These are phyloP conservation scores for Leptura quadrifasciata DNA, from an alignment of 2,888 invertebrate genomes.

Conservation along the genomic window DNA sequence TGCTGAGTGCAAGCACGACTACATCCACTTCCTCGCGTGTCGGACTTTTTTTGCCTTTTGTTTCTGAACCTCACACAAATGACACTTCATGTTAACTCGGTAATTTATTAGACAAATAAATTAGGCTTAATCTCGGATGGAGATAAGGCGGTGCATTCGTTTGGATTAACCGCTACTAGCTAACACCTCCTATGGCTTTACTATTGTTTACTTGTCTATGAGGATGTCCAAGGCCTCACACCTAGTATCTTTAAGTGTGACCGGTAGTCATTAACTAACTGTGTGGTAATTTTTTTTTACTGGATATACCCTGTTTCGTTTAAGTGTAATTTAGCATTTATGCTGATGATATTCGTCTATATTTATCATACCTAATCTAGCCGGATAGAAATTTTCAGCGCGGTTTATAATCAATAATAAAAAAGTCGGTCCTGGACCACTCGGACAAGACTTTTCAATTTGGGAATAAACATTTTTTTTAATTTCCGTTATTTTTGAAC, in stretches of 20 bases:
- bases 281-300: too few relatives aligned
- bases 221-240: neutral
- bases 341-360: too few relatives aligned
- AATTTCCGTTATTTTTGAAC: too few relatives aligned
- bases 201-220: neutral
- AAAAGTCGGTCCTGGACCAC: too few relatives aligned
- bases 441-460: too few relatives aligned
- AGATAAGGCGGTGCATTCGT: constrained; percentile 14
- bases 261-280: too few relatives aligned
- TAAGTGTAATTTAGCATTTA: too few relatives aligned
- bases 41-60: constrained; percentile 12
- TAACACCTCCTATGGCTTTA: neutral
- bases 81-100: constrained; percentile 10
- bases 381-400: too few relatives aligned
- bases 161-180: neutral
- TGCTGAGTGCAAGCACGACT: constrained; percentile 9
- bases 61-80: constrained; percentile 15
- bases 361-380: too few relatives aligned
- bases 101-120: constrained; percentile 21
- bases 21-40: constrained; percentile 23
- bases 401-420: too few relatives aligned
- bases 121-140: constrained; percentile 12
- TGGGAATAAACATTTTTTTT: too few relatives aligned
- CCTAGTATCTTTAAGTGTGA: neutral
- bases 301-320: too few relatives aligned